Conservation (phyloP, 2,888 invertebrate genomes). For the Blera fallax region DNA sequence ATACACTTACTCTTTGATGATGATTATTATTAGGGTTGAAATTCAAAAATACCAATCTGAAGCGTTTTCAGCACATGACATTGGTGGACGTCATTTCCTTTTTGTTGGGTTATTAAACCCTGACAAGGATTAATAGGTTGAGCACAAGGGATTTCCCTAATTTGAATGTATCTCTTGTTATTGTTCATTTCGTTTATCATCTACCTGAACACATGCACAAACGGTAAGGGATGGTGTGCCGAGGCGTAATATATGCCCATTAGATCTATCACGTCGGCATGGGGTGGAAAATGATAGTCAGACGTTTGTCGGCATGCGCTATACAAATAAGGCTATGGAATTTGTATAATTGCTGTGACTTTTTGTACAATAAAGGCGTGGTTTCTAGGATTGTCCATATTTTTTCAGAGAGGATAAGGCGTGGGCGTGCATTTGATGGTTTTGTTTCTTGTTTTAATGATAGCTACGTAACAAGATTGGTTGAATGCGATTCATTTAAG, state of each 20-base stretch:
- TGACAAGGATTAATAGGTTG: not conserved
- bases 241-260: conserved; percentile 12
- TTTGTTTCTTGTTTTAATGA: not conserved
- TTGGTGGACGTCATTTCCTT: conserved; percentile 1
- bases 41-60: not conserved
- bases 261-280: not conserved
- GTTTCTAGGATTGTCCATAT: conserved; percentile 21
- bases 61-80: not conserved
- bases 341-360: conserved; percentile 20
- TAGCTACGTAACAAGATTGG: not conserved
- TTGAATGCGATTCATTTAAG: too few species aligned
- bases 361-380: conserved; percentile 12
- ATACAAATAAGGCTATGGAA: not conserved
- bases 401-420: not conserved
- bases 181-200: not conserved
- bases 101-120: not conserved
- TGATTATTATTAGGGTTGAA: not conserved
- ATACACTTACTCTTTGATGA: not conserved
- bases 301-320: conserved; percentile 43
- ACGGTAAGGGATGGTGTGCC: conserved; percentile 27
- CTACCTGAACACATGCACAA: conserved; percentile 15
- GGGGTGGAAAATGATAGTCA: conserved; percentile 30
- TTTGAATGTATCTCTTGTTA: conserved; percentile 21
- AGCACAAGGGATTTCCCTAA: conserved; percentile 1
- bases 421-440: conserved; percentile 1